phyloP scores from a whole-genome alignment of 1,140 invertebrate species.

The Papilio polytes region DNA sequence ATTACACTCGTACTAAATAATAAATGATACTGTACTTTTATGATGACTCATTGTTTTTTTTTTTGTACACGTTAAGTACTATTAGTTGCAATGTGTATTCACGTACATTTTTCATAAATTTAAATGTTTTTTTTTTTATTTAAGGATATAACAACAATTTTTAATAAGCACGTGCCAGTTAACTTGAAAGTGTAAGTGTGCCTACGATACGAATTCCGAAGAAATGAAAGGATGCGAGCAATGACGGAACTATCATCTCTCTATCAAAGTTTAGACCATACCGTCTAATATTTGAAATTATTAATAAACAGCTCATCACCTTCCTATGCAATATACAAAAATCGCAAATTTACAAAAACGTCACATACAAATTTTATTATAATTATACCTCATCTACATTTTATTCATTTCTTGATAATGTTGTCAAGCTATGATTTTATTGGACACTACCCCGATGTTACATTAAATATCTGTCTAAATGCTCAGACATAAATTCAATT shows the following conservation, averaged over 20 bases:
- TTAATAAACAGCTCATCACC: background rate
- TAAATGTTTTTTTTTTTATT: no score
- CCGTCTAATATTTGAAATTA: background rate
- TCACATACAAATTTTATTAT: background rate
- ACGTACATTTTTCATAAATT: background rate
- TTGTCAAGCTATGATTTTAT: background rate
- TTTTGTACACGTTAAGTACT: no score
- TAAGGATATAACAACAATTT: background rate
- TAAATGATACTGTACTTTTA: no score
- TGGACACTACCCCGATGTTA: background rate
- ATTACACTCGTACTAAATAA: no score
- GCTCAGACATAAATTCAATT: constrained; percentile 31
- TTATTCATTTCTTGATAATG: background rate
- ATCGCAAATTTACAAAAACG: background rate
- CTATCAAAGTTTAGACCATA: background rate
- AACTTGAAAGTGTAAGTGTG: constrained; percentile 46
- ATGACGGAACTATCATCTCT: constrained; percentile 52
- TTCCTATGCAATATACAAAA: background rate
- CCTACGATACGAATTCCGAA: constrained; percentile 63
- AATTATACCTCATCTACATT: background rate
- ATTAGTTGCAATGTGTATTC: background rate
- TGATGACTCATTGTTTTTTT: no score
- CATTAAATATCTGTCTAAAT: constrained; percentile 32
- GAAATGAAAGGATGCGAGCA: constrained; percentile 72
- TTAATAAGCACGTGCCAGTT: background rate